Base-by-base conservation (phyloP, 2,113 vertebrate genomes). In the Heterocephalus glaber region DNA sequence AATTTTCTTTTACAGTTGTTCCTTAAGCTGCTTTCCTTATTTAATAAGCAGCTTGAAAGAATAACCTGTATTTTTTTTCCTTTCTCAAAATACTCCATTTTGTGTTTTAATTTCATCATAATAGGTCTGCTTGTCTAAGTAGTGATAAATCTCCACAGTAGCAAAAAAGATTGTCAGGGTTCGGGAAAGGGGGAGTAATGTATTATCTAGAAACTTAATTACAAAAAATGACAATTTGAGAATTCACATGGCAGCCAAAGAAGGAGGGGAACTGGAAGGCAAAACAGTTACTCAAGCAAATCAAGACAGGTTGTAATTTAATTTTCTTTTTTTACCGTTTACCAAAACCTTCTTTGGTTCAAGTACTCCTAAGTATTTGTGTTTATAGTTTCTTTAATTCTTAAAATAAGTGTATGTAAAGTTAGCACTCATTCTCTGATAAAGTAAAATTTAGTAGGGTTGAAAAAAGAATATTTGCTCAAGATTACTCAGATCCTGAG, bases 181-280 rank as follows among this genome's bases (percentile, higher is more conserved):
- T n/a, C 10, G 22, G 60, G 0, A 22, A n/a, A 52, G 35, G 44
- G 63, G 14, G 1, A 4, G 16, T 1, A 28, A 9, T 60, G 11
- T 65, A 14, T 86, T 94, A 56, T 54, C 20, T 96, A 58, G 65
- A 89, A 88, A 10, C 20, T 81, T 93, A 52, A 81, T 81, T 94
- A 41, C 72, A 41, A 58, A 63, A 86, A 76, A 56, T 49, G 12
- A 5, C 41, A 65, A 10, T 77, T 87, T 90, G 35, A 89, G 22
- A 63, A 8, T 12, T 4, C 17, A 92, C 26, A 60, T 83, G 79
- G 44, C 5, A 63, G 13, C 1, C 28, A 76, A 95, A 38, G 24
- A 90, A 74, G 49, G 92, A 92, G 47, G 65, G 30, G 76, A 92
- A 24, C 52, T 76, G 22, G 72, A 84, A 95, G 52, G 38, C 24